Evolutionary conservation across 2,888 invertebrate genomes (phyloP).

Genomic region (Clanis bilineata): DNA sequence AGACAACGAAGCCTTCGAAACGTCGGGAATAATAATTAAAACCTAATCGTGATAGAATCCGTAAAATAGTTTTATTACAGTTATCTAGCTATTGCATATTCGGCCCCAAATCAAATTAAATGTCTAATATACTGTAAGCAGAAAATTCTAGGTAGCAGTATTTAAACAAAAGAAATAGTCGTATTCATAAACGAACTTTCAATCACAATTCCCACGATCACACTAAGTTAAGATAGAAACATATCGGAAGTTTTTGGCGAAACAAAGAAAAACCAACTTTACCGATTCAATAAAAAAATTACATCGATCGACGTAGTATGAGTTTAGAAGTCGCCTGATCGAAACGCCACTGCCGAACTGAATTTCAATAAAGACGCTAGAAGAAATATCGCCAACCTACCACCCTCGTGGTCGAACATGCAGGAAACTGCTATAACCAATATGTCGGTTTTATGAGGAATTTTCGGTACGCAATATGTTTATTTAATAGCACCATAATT

Average conservation of each 20-base stretch:
- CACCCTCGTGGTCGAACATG: constrained; percentile 41
- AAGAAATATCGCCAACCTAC: constrained; percentile 63
- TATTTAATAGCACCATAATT: constrained; percentile 63
- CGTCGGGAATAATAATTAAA: too few relatives aligned
- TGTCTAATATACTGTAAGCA: too few relatives aligned
- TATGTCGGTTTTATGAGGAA: constrained; percentile 69
- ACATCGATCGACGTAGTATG: not conserved
- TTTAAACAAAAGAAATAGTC: not conserved
- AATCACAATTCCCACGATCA: not conserved
- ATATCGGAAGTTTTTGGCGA: not conserved
- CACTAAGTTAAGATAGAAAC: not conserved
- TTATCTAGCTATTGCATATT: too few relatives aligned
- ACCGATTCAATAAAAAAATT: constrained; percentile 12
- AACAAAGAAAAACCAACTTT: constrained; percentile 13
- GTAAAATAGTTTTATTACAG: too few relatives aligned
- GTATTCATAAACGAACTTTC: not conserved
- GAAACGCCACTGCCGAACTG: constrained; percentile 58
- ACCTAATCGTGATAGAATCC: too few relatives aligned
- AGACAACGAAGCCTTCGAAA: too few relatives aligned
- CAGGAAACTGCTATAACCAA: constrained; percentile 57
- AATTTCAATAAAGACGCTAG: constrained; percentile 74
- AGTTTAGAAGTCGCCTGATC: constrained; percentile 38
- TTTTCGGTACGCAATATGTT: constrained; percentile 64
- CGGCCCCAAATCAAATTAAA: too few relatives aligned
- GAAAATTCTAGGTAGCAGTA: too few relatives aligned